Evolutionary conservation across 2,888 invertebrate species (phyloP).

Genomic region (Erynnis tages): DNA sequence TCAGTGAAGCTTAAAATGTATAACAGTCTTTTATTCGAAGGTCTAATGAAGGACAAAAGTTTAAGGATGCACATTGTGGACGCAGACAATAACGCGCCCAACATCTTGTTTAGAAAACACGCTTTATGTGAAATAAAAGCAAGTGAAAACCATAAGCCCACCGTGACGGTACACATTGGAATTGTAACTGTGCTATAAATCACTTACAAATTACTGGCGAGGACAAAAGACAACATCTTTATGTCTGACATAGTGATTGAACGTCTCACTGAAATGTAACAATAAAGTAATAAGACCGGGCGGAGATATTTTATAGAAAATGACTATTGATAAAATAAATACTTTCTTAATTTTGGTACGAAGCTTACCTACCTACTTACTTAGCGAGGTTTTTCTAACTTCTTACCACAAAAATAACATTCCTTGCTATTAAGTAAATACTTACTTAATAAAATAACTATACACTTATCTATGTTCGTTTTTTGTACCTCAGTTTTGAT

Average conservation of each 20-base stretch:
- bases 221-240: slow-evolving; percentile 23
- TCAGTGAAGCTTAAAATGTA: slow-evolving; percentile 49
- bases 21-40: slow-evolving; percentile 45
- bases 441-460: too few species aligned
- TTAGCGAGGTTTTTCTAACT: not conserved
- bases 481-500: too few species aligned
- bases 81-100: slow-evolving; percentile 52
- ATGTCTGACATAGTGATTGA: slow-evolving; percentile 22
- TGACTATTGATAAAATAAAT: too few species aligned
- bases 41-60: slow-evolving; percentile 37
- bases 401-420: not conserved
- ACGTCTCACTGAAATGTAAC: slow-evolving; percentile 13
- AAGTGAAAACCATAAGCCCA: slow-evolving; percentile 57
- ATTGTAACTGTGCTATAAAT: slow-evolving; percentile 43
- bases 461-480: too few species aligned
- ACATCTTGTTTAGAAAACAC: slow-evolving; percentile 72
- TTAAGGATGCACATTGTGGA: slow-evolving; percentile 40
- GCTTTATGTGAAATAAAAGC: slow-evolving; percentile 49
- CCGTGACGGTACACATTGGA: slow-evolving; percentile 53
- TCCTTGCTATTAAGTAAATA: too few species aligned
- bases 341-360: too few species aligned
- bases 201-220: slow-evolving; percentile 36
- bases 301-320: slow-evolving; percentile 5
- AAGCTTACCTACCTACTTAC: not conserved
- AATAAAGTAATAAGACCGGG: slow-evolving; percentile 16